These are phyloP conservation scores for Aporophyla lueneburgensis DNA, from an alignment of 2,888 invertebrate genomes.

Conservation along the genomic window DNA sequence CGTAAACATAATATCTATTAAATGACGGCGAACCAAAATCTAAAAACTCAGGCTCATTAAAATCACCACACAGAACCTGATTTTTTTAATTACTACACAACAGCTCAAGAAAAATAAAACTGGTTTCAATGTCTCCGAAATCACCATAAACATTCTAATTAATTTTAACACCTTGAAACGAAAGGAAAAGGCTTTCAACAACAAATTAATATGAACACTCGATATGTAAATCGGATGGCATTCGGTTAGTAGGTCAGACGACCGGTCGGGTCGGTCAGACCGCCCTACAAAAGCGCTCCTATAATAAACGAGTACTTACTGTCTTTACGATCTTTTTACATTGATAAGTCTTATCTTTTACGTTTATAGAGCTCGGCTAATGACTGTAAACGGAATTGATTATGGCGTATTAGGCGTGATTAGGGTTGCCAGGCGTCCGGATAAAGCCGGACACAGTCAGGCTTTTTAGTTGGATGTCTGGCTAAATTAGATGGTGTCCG, in stretches of 20 bases:
- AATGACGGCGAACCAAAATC: too few relatives aligned
- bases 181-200: conserved; percentile 53
- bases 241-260: conserved; percentile 72
- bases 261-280: conserved; percentile 66
- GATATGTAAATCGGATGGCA: conserved; percentile 63
- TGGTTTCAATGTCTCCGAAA: conserved; percentile 4
- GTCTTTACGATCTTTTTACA: conserved; percentile 15
- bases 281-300: conserved; percentile 45
- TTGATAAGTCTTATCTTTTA: conserved; percentile 16
- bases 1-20: too few relatives aligned
- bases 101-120: neutral
- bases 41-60: too few relatives aligned
- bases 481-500: too few relatives aligned
- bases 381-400: neutral
- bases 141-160: conserved; percentile 30
- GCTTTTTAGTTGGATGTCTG: too few relatives aligned
- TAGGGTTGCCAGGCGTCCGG: too few relatives aligned
- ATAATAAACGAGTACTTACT: conserved; percentile 1
- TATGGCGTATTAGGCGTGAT: neutral
- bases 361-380: neutral
- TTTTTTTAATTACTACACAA: neutral
- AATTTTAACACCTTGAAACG: conserved; percentile 36
- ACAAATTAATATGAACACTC: conserved; percentile 52
- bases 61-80: neutral
- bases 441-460: too few relatives aligned